Evolutionary conservation across 2,888 invertebrate genomes (phyloP).

Genomic region (Hyposoter didymator): DNA sequence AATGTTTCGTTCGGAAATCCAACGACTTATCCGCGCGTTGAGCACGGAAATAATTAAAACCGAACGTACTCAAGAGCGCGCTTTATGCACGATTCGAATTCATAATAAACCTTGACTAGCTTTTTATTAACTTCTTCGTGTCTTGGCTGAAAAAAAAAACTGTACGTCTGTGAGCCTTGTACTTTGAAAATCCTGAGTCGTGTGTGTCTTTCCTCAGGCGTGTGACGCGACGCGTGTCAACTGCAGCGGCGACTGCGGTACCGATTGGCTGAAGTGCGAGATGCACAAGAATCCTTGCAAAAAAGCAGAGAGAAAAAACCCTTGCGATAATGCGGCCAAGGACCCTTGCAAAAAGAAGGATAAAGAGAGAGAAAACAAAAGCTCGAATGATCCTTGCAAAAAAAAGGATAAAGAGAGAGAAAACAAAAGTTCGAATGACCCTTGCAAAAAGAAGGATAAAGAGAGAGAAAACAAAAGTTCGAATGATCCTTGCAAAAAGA

Average conservation of each 20-base stretch:
- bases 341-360: constrained; percentile 61
- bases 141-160: constrained; percentile 44
- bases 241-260: constrained; percentile 65
- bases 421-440: constrained; percentile 35
- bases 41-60: constrained; percentile 36
- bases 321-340: constrained; percentile 25
- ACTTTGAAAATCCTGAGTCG: constrained; percentile 64
- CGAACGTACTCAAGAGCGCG: constrained; percentile 20
- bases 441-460: constrained; percentile 44
- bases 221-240: constrained; percentile 58
- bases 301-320: constrained; percentile 2
- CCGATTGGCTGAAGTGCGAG: constrained; percentile 42
- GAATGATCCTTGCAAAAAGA: constrained; percentile 57
- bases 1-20: not conserved
- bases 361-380: constrained; percentile 42
- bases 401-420: constrained; percentile 42
- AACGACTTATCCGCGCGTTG: constrained; percentile 34
- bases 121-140: not conserved
- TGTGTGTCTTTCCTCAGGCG: constrained; percentile 78
- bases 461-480: constrained; percentile 41
- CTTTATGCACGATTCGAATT: constrained; percentile 40
- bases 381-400: constrained; percentile 56
- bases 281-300: constrained; percentile 58
- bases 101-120: not conserved
- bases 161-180: constrained; percentile 13